These are phyloP conservation scores for Calidris pugnax DNA, from an alignment of 2,113 vertebrate genomes.

Conservation along the genomic window DNA sequence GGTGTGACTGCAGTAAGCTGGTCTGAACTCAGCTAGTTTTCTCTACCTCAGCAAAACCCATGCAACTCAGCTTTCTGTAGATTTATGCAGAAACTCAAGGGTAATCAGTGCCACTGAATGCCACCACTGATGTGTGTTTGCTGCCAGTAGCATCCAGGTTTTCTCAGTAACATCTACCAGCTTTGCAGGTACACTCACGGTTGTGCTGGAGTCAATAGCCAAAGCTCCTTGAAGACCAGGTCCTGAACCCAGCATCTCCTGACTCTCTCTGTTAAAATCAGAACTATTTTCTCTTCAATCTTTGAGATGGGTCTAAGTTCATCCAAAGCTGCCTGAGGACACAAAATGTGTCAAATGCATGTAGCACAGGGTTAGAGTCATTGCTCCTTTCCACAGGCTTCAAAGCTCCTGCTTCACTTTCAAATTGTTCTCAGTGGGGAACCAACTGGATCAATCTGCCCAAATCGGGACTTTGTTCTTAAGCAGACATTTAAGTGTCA, in stretches of 20 bases:
- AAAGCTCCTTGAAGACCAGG: not conserved
- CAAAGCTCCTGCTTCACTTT: not conserved
- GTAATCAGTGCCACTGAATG: not conserved
- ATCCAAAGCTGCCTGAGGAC: not conserved
- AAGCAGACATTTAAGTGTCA: not conserved
- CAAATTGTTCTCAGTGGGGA: not conserved
- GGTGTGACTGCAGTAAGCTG: not conserved
- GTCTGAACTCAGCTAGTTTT: not conserved
- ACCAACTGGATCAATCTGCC: not conserved
- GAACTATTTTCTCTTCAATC: not conserved
- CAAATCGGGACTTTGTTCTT: not conserved
- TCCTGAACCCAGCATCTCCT: not conserved
- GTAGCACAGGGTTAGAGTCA: not conserved
- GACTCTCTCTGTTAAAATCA: not conserved
- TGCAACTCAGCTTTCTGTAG: not conserved
- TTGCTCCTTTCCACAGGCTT: not conserved
- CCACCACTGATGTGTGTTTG: fast-evolving
- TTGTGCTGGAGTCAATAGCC: not conserved
- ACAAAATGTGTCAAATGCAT: not conserved
- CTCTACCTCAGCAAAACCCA: not conserved
- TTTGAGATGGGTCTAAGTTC: not conserved
- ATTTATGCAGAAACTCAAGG: not conserved
- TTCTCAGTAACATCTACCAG: not conserved
- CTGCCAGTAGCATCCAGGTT: not conserved
- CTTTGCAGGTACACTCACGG: not conserved